phyloP scores from a whole-genome alignment of 2,113 vertebrate species.

The Limnothrissa miodon region DNA sequence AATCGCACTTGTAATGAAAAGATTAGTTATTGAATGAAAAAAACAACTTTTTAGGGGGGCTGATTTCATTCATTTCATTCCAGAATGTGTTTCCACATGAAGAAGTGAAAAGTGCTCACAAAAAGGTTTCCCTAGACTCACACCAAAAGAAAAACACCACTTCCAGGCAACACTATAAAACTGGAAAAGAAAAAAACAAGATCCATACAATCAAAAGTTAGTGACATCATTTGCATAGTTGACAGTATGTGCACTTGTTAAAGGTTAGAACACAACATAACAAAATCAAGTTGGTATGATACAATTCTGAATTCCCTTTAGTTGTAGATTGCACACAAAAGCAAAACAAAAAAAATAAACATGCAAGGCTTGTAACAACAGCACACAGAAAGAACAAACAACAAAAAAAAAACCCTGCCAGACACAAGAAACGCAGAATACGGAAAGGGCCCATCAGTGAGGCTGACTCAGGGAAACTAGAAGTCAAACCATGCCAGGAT shows the following conservation, averaged over 20 bases:
- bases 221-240: constrained; percentile 11
- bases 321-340: constrained; percentile 13
- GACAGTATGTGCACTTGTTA: constrained; percentile 7
- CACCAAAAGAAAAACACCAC: neutral
- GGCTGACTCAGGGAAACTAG: neutral
- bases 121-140: constrained; percentile 2
- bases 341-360: neutral
- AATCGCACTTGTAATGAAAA: neutral
- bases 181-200: too few relatives aligned
- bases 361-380: constrained; percentile 1
- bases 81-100: constrained; percentile 3
- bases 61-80: constrained; percentile 13
- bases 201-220: constrained; percentile 4
- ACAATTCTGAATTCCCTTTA: constrained; percentile 16
- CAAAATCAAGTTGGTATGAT: constrained; percentile 14
- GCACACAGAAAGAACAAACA: neutral
- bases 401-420: neutral
- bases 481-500: neutral
- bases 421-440: constrained; percentile 5
- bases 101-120: constrained; percentile 10
- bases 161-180: neutral
- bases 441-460: neutral
- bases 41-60: constrained; percentile 3
- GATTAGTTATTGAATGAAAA: constrained; percentile 7
- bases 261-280: neutral